These are phyloP conservation scores for Vannuccia rotundouncinata DNA, from an alignment of 2,888 invertebrate species.

Conservation along the genomic window DNA sequence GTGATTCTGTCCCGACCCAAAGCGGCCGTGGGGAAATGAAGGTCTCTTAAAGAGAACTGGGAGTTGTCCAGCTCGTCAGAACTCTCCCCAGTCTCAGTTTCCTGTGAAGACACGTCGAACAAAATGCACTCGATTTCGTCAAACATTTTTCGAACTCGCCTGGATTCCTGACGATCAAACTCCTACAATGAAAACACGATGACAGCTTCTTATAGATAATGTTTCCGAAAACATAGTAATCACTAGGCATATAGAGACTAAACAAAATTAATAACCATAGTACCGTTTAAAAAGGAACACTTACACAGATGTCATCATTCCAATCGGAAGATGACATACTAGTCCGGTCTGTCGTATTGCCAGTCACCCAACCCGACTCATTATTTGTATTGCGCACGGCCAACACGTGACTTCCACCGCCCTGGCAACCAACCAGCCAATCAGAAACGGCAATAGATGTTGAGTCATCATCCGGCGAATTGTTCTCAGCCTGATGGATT, in stretches of 20 bases:
- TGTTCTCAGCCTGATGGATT: background rate
- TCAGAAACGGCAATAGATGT: background rate
- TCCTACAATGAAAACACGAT: background rate
- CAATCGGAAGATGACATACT: slow-evolving; percentile 28
- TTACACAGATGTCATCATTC: slow-evolving; percentile 21
- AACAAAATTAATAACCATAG: background rate
- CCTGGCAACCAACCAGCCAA: background rate
- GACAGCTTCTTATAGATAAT: background rate
- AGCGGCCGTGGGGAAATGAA: no score
- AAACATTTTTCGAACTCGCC: slow-evolving; percentile 4
- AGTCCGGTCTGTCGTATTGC: slow-evolving; percentile 8
- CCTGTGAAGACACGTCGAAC: slow-evolving; percentile 7
- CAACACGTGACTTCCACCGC: background rate
- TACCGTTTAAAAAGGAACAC: background rate
- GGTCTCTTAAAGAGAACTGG: no score
- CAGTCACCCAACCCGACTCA: background rate
- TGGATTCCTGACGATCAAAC: slow-evolving; percentile 25
- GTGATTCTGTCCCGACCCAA: no score
- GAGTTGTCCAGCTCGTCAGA: background rate
- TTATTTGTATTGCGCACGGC: background rate
- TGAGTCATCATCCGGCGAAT: background rate
- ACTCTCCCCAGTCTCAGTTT: background rate
- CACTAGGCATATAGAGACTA: background rate
- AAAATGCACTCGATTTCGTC: slow-evolving; percentile 12
- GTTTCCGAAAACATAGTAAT: background rate